A percentile compares a stretch with the other conserved stretches of the same genome.
phyloP scores from a whole-genome alignment of 1,140 invertebrate species.

The Arion vulgaris region DNA sequence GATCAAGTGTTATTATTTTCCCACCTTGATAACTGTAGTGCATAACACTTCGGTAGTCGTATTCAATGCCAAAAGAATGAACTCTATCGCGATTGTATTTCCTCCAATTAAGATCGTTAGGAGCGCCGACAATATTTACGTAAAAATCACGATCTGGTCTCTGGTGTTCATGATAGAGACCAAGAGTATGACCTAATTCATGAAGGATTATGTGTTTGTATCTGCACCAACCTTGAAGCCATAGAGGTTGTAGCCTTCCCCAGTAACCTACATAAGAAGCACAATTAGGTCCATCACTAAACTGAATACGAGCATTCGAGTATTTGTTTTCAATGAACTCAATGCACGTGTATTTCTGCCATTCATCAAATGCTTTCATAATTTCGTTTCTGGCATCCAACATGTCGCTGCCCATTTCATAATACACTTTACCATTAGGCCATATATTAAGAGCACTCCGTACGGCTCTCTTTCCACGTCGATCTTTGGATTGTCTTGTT shows the following conservation, averaged over 20 bases:
- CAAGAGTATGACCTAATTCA: constrained; percentile 73
- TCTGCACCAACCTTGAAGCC: not conserved
- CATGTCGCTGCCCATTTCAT: too few relatives aligned
- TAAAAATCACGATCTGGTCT: constrained; percentile 71
- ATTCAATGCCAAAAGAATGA: constrained; percentile 90
- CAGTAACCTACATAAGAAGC: not conserved
- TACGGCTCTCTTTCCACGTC: too few relatives aligned
- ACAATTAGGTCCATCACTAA: not conserved
- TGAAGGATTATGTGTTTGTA: constrained; percentile 58
- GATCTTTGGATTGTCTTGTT: too few relatives aligned
- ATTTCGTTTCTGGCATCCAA: too few relatives aligned
- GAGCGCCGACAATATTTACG: too few relatives aligned
- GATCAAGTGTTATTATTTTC: constrained; percentile 46
- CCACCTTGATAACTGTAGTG: constrained; percentile 81
- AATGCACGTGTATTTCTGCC: not conserved
- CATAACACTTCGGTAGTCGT: constrained; percentile 94
- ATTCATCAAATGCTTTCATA: not conserved
- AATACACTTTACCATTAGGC: too few relatives aligned
- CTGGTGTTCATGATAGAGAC: constrained; percentile 76
- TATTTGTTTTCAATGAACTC: not conserved
- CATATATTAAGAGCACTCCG: too few relatives aligned
- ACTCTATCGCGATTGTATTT: too few relatives aligned
- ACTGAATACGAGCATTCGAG: not conserved
- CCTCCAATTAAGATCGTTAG: too few relatives aligned
- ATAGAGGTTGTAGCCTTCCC: not conserved